Conservation (phyloP, 2,113 vertebrate genomes). For the Zapus hudsonius region DNA sequence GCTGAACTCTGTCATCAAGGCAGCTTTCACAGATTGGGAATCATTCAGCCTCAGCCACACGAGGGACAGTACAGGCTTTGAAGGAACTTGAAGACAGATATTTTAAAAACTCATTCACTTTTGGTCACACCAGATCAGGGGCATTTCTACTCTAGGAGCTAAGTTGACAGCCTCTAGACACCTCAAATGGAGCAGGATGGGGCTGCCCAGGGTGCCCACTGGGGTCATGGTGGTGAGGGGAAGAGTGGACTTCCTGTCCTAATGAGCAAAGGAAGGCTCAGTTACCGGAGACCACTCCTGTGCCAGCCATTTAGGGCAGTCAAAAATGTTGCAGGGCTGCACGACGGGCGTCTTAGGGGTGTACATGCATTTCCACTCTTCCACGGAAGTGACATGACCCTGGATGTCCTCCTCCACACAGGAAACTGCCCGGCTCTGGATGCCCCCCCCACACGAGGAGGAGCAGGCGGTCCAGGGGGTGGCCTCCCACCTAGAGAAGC, state of each 20-base stretch:
- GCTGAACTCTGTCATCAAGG: background rate
- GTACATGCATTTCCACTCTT: slow-evolving; percentile 99
- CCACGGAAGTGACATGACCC: slow-evolving; percentile 91
- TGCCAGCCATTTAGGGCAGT: slow-evolving; percentile 97
- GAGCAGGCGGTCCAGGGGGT: slow-evolving; percentile 98
- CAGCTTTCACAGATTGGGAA: background rate
- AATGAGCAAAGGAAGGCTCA: slow-evolving; percentile 65
- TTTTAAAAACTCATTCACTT: background rate
- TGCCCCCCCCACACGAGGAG: slow-evolving; percentile 95
- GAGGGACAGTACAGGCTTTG: background rate
- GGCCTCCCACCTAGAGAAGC: slow-evolving; percentile 93
- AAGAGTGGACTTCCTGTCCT: slow-evolving; percentile 75
- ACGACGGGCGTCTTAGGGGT: slow-evolving; percentile 92
- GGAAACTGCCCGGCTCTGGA: slow-evolving; percentile 95
- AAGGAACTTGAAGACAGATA: background rate
- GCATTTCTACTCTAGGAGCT: background rate
- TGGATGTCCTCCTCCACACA: slow-evolving; percentile 99
- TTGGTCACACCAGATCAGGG: background rate
- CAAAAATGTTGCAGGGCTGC: slow-evolving; percentile 96
- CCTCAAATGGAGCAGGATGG: background rate
- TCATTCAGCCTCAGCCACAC: background rate
- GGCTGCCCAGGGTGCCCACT: background rate
- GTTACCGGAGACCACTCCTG: slow-evolving; percentile 98
- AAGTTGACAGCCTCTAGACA: background rate
- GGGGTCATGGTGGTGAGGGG: slow-evolving; percentile 1